phyloP scores from a whole-genome alignment of 2,113 vertebrate species.

The Leiothrix lutea region DNA sequence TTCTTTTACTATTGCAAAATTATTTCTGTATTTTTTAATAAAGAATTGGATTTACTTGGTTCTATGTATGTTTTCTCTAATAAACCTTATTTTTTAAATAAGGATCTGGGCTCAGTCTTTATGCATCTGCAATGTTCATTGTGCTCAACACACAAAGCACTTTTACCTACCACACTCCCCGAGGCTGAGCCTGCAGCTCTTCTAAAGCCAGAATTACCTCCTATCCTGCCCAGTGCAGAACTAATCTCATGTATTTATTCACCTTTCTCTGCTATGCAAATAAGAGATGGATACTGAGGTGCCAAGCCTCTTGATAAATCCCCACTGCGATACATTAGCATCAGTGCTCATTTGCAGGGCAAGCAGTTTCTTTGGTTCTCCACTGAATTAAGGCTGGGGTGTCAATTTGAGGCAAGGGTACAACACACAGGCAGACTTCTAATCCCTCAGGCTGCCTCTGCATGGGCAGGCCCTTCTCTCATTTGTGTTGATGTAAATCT shows the following conservation, averaged over 20 bases:
- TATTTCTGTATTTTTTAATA: slow-evolving; percentile 71
- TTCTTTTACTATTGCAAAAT: slow-evolving; percentile 61
- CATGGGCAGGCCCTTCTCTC: background rate
- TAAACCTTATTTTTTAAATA: slow-evolving; percentile 64
- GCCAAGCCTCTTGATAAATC: slow-evolving; percentile 37
- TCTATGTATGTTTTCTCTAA: slow-evolving; percentile 56
- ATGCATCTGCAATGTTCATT: background rate
- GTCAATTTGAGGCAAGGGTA: background rate
- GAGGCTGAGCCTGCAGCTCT: background rate
- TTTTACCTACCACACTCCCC: background rate
- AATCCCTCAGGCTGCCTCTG: slow-evolving; percentile 12
- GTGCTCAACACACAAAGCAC: background rate
- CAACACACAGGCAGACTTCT: background rate
- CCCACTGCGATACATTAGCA: background rate
- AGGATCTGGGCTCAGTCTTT: background rate
- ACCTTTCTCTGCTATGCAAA: slow-evolving; percentile 31
- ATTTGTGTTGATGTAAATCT: slow-evolving; percentile 21
- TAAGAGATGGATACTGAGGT: background rate
- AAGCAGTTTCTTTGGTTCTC: background rate
- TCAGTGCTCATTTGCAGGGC: slow-evolving; percentile 6
- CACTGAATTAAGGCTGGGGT: background rate
- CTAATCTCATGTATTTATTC: background rate
- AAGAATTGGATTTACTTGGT: slow-evolving; percentile 57
- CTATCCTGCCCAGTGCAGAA: background rate
- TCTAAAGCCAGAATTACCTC: background rate